Conservation (phyloP, 1,140 invertebrate genomes). For the Cydia amplana region DNA sequence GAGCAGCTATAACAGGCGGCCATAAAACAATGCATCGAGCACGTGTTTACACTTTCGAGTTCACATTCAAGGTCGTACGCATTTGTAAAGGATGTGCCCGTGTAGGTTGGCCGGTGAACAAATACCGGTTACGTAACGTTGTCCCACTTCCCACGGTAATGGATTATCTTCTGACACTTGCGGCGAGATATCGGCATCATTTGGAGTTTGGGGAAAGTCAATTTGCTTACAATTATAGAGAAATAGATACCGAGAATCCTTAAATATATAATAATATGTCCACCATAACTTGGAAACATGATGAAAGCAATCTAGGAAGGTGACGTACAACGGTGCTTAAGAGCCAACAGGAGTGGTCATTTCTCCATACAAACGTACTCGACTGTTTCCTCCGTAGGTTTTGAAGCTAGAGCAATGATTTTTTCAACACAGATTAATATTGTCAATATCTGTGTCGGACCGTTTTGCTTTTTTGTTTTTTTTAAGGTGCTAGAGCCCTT, state of each 20-base stretch:
- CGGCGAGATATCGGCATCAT: constrained; percentile 52
- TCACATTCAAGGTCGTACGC: constrained; percentile 77
- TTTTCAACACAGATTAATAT: no score
- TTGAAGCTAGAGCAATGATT: no score
- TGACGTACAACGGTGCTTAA: neutral
- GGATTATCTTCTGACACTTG: constrained; percentile 58
- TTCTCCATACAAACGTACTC: no score
- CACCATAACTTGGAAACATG: no score
- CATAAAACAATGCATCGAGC: constrained; percentile 78
- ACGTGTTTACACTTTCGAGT: constrained; percentile 78
- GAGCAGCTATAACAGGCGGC: constrained; percentile 48
- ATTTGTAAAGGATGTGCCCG: constrained; percentile 77
- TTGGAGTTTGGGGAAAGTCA: neutral
- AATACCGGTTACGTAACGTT: constrained; percentile 75
- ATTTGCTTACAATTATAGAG: neutral
- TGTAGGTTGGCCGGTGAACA: constrained; percentile 70
- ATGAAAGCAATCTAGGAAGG: neutral
- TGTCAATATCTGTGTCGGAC: no score
- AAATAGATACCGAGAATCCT: no score
- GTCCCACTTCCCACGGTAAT: constrained; percentile 72
- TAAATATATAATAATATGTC: no score
- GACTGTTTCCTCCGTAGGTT: no score
- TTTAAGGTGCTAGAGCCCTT: no score
- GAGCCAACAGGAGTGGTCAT: no score
- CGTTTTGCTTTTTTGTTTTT: no score